Base-by-base conservation (phyloP, 2,113 vertebrate species). In the Phocoena phocoena region DNA sequence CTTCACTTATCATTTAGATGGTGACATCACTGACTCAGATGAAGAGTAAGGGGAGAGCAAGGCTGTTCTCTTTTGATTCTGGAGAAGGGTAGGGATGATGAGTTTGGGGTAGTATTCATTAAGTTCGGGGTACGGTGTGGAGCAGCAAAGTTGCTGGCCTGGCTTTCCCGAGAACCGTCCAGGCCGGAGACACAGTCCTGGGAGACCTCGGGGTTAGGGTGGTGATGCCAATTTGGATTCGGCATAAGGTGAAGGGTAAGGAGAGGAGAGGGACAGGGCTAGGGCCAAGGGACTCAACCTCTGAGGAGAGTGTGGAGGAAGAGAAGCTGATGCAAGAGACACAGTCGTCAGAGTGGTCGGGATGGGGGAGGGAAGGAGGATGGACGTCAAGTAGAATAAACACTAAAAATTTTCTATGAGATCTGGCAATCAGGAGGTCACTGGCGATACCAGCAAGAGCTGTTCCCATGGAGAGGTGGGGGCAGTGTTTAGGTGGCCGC, bases 391-490 rank as follows among this genome's bases (percentile, higher is more conserved):
- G 41, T 14, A 26, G 53, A 91, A 65, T 21, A 71, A 93, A 28
- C 17, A 41, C 38, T 6, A 15, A 44, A 62, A 31, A n/a, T 50
- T 68, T 47, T 14, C 36, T 36, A n/a, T 10, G 80, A 92, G 47
- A 12, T 36, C 11, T 67, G 63, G 55, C 62, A 73, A 47, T 71
- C 2, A 62, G 38, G 36, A 77, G 47, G 31, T 47, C 73, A 47
- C 58, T 10, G 3, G 3, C 3, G 55, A 38, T 28, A 33, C 33
- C 0, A 20, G 95, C 23, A 55, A 79, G 47, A 81, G 44, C 6
- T 1, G 0, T 55, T 58, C 60, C 26, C 18, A 14, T 0, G 8
- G 4, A 23, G 81, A 26, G 25, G 65, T 2, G 5, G 17, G 26
- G 41, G 20, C 9, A n/a, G 28, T 53, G 1, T 28, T 44, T 6